These are phyloP conservation scores for Callipepla squamata DNA, from an alignment of 2,113 vertebrate genomes.

Conservation along the genomic window DNA sequence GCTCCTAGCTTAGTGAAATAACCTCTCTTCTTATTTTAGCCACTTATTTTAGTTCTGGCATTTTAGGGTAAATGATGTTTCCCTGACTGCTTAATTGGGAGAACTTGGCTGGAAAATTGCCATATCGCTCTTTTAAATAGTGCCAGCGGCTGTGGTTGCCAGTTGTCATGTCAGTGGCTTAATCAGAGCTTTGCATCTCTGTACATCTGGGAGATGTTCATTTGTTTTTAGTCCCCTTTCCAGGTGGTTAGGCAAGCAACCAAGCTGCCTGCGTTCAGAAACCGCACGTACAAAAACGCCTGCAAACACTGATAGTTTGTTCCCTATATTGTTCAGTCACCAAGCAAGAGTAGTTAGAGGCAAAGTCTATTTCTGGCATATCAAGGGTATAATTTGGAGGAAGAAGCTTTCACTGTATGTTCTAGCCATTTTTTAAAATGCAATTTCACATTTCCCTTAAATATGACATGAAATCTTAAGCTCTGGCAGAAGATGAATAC, in stretches of 20 bases:
- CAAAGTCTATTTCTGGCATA: constrained; percentile 40
- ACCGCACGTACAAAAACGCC: background rate
- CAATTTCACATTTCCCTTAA: constrained; percentile 41
- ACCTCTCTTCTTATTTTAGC: background rate
- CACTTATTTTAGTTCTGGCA: constrained; percentile 1
- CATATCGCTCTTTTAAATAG: background rate
- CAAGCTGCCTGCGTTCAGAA: background rate
- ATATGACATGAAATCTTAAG: constrained; percentile 16
- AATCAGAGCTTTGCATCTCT: constrained; percentile 25
- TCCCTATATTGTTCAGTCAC: background rate
- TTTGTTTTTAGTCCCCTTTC: constrained; percentile 13
- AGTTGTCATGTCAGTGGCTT: constrained; percentile 39
- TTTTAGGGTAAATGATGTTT: constrained; percentile 62
- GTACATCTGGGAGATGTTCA: background rate
- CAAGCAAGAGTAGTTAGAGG: background rate
- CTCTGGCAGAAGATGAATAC: constrained; percentile 49
- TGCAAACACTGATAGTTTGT: background rate
- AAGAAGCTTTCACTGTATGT: background rate
- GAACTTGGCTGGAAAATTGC: constrained; percentile 56
- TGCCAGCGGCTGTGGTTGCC: constrained; percentile 51
- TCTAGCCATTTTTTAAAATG: constrained; percentile 21
- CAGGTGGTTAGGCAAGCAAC: constrained; percentile 19
- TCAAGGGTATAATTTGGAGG: constrained; percentile 57
- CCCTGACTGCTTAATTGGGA: constrained; percentile 46
- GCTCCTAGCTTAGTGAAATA: background rate